A percentile compares a stretch with the other conserved stretches of the same genome.
phyloP scores from a whole-genome alignment of 2,888 invertebrate species.

The Thymelicus sylvestris region DNA sequence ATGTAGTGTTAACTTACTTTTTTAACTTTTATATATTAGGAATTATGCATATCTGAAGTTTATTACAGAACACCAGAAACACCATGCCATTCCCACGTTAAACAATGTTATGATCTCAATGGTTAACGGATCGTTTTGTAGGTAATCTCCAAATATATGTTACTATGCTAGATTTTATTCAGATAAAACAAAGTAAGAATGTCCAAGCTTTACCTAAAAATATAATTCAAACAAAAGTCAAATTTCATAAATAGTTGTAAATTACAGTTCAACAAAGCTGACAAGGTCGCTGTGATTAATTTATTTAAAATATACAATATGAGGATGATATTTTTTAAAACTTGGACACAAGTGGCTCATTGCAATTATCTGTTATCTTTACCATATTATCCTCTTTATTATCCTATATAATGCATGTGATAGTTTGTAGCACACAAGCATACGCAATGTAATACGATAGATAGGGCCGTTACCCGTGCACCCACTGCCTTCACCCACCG shows the following conservation, averaged over 20 bases:
- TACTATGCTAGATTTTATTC: slow-evolving; percentile 23
- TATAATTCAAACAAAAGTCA: slow-evolving; percentile 26
- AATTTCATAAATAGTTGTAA: slow-evolving; percentile 23
- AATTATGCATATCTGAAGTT: slow-evolving; percentile 20
- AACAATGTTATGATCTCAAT: slow-evolving; percentile 34
- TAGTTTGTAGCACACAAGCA: too few relatives aligned
- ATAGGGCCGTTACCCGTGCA: too few relatives aligned
- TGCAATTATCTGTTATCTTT: slow-evolving; percentile 2
- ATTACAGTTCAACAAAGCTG: slow-evolving; percentile 54
- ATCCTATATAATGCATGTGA: neutral
- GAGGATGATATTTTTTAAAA: slow-evolving; percentile 26
- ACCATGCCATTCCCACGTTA: slow-evolving; percentile 31
- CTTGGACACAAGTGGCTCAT: slow-evolving; percentile 27
- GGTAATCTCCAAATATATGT: slow-evolving; percentile 33
- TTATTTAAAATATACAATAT: slow-evolving; percentile 33
- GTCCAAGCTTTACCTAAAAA: slow-evolving; percentile 38
- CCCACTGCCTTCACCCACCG: too few relatives aligned
- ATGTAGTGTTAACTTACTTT: slow-evolving; percentile 14
- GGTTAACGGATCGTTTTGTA: slow-evolving; percentile 31
- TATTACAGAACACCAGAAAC: slow-evolving; percentile 26
- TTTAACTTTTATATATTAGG: slow-evolving; percentile 30
- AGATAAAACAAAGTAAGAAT: slow-evolving; percentile 7
- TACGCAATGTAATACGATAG: too few relatives aligned
- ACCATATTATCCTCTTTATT: slow-evolving; percentile 2
- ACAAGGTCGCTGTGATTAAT: slow-evolving; percentile 53